Evolutionary conservation across 2,113 vertebrate genomes (phyloP).

Genomic region (Daphoenositta chrysoptera): DNA sequence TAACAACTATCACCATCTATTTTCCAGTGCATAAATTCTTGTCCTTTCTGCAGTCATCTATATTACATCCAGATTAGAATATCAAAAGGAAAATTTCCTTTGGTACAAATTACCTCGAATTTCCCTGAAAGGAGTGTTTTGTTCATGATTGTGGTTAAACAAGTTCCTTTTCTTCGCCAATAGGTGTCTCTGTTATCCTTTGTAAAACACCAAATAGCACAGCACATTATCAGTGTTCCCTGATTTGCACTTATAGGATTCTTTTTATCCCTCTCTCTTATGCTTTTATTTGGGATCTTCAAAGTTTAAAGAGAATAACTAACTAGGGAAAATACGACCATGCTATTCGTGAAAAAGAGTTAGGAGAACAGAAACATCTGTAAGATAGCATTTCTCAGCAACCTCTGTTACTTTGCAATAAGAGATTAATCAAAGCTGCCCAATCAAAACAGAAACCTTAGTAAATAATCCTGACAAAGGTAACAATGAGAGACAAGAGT

Average conservation of each 20-base stretch:
- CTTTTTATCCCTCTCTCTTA: neutral
- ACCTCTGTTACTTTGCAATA: neutral
- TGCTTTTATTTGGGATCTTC: neutral
- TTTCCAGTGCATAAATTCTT: neutral
- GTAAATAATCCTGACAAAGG: neutral
- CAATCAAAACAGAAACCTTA: neutral
- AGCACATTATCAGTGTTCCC: neutral
- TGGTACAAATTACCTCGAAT: fast-evolving
- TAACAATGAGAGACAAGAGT: neutral
- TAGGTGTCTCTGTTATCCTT: constrained; percentile 71
- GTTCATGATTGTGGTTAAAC: neutral
- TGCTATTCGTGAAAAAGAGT: neutral
- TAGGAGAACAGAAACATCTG: neutral
- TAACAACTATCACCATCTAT: neutral
- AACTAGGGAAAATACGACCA: neutral
- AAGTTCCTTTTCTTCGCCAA: constrained; percentile 8
- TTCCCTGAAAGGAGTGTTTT: neutral
- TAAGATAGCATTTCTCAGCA: neutral
- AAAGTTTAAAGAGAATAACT: neutral
- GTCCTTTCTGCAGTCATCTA: neutral
- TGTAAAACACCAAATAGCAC: neutral
- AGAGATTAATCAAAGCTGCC: neutral
- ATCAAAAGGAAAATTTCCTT: neutral
- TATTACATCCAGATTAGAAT: neutral
- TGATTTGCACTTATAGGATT: neutral